Evolutionary conservation across 2,113 vertebrate genomes (phyloP).

Genomic region (Alectura lathami): DNA sequence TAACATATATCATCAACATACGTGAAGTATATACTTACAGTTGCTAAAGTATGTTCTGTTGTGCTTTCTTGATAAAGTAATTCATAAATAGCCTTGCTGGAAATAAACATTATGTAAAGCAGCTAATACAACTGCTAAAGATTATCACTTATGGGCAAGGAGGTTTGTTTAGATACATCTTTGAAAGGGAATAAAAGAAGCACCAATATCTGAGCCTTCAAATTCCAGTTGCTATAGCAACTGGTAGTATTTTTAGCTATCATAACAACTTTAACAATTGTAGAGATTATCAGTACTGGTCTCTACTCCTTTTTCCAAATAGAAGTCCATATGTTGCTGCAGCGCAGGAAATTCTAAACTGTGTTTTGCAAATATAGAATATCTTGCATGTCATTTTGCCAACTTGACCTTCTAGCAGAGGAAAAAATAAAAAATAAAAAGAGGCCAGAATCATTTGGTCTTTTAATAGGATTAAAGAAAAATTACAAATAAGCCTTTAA

Average conservation of each 20-base stretch:
- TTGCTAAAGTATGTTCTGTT: background rate
- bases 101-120: background rate
- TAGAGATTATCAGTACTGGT: background rate
- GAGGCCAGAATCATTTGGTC: background rate
- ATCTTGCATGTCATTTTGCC: background rate
- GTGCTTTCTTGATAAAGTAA: background rate
- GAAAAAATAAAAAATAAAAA: background rate
- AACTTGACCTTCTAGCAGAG: background rate
- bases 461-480: background rate
- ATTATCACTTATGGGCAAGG: background rate
- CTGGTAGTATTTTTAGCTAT: constrained; percentile 59
- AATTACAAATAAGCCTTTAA: background rate
- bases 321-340: background rate
- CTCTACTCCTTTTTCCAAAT: background rate
- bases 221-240: constrained; percentile 61
- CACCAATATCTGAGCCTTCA: background rate
- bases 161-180: constrained; percentile 14
- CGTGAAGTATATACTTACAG: background rate
- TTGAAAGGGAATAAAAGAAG: constrained; percentile 7
- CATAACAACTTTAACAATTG: background rate
- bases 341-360: background rate
- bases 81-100: background rate
- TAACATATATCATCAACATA: background rate
- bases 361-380: background rate
- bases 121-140: background rate